Conservation (phyloP, 2,113 vertebrate species). For the Saimiri boliviensis region DNA sequence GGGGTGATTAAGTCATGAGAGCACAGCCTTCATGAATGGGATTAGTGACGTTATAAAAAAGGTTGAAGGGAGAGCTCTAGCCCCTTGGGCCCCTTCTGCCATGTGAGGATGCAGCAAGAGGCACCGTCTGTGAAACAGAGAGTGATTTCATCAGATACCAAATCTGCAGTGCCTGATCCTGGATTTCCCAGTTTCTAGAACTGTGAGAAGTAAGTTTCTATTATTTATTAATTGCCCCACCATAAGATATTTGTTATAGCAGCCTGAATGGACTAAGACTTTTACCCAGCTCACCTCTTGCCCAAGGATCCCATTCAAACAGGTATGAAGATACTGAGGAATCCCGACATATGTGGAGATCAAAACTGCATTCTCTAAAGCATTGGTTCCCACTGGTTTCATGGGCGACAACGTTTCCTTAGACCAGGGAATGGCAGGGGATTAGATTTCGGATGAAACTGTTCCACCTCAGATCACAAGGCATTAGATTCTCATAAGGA, state of each 20-base stretch:
- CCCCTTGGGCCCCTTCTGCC: neutral
- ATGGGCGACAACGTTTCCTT: too few relatives aligned
- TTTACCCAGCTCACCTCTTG: neutral
- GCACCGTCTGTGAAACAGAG: neutral
- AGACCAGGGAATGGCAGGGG: too few relatives aligned
- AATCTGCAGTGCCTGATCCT: neutral
- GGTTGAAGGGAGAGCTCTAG: neutral
- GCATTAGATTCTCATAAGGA: too few relatives aligned
- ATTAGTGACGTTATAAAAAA: neutral
- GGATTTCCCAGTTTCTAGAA: neutral
- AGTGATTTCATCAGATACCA: too few relatives aligned
- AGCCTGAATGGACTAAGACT: too few relatives aligned
- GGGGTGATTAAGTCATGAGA: neutral
- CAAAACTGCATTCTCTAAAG: neutral
- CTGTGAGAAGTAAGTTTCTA: neutral
- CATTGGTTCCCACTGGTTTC: too few relatives aligned
- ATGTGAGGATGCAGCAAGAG: neutral
- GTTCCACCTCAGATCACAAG: too few relatives aligned
- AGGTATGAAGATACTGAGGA: neutral
- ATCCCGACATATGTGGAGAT: neutral
- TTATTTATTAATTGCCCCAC: neutral
- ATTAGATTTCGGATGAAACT: too few relatives aligned
- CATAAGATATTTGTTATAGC: neutral
- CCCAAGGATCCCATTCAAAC: neutral
- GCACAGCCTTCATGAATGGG: neutral